A percentile compares a stretch with the other conserved stretches of the same genome.
These are phyloP conservation scores for Bagarius yarrelli DNA, from an alignment of 2,113 vertebrate genomes.

Conservation along the genomic window DNA sequence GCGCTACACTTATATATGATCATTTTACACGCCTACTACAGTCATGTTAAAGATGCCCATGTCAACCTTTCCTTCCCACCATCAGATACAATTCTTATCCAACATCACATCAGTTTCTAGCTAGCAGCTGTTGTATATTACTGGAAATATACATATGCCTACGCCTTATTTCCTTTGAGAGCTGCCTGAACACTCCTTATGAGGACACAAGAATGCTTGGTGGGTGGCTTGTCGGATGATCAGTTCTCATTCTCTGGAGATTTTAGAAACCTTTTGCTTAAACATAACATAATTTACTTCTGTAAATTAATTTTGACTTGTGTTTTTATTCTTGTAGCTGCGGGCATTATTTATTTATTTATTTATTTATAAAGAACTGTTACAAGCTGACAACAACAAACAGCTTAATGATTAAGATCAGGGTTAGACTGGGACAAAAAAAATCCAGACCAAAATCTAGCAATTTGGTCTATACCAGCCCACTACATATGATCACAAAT, in stretches of 20 bases:
- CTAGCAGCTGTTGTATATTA: neutral
- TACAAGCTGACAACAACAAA: no score
- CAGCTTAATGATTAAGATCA: no score
- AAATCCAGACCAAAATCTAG: no score
- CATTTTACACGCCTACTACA: neutral
- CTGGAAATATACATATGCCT: neutral
- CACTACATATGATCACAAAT: no score
- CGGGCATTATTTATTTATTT: no score
- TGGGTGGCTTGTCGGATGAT: slow-evolving; percentile 7
- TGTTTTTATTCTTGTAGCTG: no score
- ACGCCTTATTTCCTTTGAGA: neutral
- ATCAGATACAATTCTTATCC: neutral
- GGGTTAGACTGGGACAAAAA: no score
- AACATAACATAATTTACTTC: no score
- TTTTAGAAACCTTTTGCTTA: no score
- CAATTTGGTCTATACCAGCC: no score
- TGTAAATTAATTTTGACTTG: no score
- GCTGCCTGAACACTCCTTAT: neutral
- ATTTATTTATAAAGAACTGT: no score
- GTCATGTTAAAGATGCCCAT: neutral
- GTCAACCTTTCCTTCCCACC: neutral
- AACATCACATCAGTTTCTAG: neutral
- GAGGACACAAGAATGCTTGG: neutral
- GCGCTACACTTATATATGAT: neutral
- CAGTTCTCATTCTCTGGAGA: neutral